These are phyloP conservation scores for Barnardius zonarius DNA, from an alignment of 2,113 vertebrate species.

Conservation along the genomic window DNA sequence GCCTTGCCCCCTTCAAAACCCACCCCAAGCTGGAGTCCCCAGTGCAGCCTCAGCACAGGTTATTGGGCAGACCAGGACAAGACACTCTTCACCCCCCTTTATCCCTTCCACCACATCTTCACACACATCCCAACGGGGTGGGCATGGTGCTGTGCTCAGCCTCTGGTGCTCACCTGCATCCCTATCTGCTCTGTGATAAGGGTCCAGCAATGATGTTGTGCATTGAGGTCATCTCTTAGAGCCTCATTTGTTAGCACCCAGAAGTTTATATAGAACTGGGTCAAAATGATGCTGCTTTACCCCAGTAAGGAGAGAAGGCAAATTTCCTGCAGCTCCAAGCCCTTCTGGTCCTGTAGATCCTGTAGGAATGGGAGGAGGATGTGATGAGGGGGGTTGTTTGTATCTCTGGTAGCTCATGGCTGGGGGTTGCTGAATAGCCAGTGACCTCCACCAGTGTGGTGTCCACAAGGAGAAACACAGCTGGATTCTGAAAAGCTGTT, in stretches of 20 bases:
- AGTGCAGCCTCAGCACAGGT: accelerated
- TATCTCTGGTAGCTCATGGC: background rate
- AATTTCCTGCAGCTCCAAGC: background rate
- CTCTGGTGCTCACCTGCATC: background rate
- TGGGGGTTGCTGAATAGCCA: background rate
- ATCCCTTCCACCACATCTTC: accelerated
- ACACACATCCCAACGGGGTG: accelerated
- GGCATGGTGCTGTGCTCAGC: background rate
- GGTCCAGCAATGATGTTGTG: background rate
- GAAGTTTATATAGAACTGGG: background rate
- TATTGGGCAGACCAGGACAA: background rate
- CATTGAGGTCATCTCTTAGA: background rate
- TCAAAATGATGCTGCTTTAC: background rate
- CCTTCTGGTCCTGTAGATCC: background rate
- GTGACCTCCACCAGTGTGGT: background rate
- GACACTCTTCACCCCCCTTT: background rate
- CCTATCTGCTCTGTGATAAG: background rate
- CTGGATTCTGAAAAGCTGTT: background rate
- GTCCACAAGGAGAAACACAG: background rate
- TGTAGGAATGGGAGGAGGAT: background rate
- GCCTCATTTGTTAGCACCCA: background rate
- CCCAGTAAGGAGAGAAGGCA: background rate
- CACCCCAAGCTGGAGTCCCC: background rate
- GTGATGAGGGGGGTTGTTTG: background rate
- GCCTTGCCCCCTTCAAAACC: background rate